These are phyloP conservation scores for Abramis brama DNA, from an alignment of 2,113 vertebrate species.

Conservation along the genomic window DNA sequence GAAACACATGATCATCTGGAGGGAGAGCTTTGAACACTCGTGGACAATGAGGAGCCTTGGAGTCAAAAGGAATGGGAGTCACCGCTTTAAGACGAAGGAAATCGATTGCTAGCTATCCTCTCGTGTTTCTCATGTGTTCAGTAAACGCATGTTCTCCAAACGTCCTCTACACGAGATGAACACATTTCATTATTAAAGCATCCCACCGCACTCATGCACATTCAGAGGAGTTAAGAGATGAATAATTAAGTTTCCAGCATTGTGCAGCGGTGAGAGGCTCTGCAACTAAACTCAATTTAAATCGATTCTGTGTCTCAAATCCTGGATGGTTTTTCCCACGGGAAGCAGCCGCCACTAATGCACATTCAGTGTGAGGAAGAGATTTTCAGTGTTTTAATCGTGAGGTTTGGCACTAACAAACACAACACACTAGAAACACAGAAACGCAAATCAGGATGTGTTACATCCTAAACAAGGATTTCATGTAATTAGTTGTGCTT, in stretches of 20 bases:
- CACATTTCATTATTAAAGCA: no score
- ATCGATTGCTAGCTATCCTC: neutral
- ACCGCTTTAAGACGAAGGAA: neutral
- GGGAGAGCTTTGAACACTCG: neutral
- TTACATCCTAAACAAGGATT: neutral
- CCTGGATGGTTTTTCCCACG: conserved; percentile 30
- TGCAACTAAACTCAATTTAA: conserved; percentile 70
- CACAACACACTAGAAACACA: neutral
- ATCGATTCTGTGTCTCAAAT: conserved; percentile 65
- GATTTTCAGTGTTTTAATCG: neutral
- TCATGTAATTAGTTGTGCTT: neutral
- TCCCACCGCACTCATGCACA: neutral
- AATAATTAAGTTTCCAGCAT: conserved; percentile 71
- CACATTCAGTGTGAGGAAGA: neutral
- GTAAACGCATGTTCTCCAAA: conserved; percentile 2
- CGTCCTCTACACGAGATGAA: neutral
- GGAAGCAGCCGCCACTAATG: conserved; percentile 28
- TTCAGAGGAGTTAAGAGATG: conserved; percentile 42
- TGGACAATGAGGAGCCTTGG: neutral
- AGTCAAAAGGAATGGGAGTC: neutral
- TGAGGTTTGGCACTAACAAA: neutral
- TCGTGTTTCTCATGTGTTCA: neutral
- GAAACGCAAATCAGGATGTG: no score
- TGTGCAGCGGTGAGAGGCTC: conserved; percentile 51
- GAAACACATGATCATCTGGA: neutral